Conservation (phyloP, 2,113 vertebrate genomes). For the Syrrhaptes paradoxus region DNA sequence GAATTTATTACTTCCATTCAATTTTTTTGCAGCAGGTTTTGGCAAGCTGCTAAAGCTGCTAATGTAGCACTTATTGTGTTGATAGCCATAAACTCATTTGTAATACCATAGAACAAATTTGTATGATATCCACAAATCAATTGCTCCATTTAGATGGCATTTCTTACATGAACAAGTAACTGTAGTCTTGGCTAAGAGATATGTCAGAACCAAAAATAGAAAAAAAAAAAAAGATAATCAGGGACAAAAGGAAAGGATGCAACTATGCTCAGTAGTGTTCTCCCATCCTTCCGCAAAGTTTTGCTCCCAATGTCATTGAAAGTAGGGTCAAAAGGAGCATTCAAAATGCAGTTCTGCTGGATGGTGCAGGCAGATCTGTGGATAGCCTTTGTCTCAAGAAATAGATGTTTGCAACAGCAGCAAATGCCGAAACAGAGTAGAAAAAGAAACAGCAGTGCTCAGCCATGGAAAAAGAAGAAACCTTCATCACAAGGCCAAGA, state of each 20-base stretch:
- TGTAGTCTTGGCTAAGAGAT: neutral
- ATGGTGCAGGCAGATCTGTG: neutral
- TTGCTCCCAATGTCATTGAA: neutral
- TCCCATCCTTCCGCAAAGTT: neutral
- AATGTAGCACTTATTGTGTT: slow-evolving; percentile 42
- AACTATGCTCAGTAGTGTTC: neutral
- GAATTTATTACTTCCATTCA: slow-evolving; percentile 47
- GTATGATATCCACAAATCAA: slow-evolving; percentile 47
- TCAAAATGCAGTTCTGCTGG: neutral
- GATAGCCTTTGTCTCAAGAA: neutral
- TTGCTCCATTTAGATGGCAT: slow-evolving; percentile 35
- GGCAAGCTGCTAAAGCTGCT: slow-evolving; percentile 39
- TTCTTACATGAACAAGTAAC: slow-evolving; percentile 36
- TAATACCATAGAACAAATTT: slow-evolving; percentile 29
- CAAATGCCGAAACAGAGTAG: neutral
- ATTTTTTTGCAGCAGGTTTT: slow-evolving; percentile 11
- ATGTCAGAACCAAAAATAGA: neutral
- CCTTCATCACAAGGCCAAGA: slow-evolving; percentile 15
- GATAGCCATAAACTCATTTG: slow-evolving; percentile 48
- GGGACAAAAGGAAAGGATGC: neutral
- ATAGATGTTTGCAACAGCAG: neutral
- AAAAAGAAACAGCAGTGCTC: slow-evolving; percentile 15
- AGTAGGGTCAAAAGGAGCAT: neutral
- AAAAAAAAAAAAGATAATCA: neutral
- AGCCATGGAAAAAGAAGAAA: slow-evolving; percentile 49